Conservation (phyloP, 2,888 invertebrate species). For the Orthosia gothica region DNA sequence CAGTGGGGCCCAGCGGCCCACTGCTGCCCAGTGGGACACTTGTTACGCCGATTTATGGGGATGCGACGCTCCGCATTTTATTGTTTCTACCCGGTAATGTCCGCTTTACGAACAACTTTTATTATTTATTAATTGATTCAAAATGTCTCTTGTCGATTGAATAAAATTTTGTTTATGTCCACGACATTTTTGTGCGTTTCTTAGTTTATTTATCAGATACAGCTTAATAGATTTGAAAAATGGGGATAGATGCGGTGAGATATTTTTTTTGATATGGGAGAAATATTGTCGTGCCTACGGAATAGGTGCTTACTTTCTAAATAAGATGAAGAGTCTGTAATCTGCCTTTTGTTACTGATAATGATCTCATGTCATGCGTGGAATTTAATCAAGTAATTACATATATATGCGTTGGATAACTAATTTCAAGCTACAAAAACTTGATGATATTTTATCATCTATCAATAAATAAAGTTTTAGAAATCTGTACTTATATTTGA, state of each 20-base stretch:
- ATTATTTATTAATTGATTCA: constrained; percentile 85
- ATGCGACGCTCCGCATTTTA: constrained; percentile 74
- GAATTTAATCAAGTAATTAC: constrained; percentile 55
- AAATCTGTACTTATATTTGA: background rate
- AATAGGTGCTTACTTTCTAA: constrained; percentile 56
- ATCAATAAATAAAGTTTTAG: background rate
- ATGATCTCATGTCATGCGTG: constrained; percentile 27
- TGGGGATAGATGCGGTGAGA: constrained; percentile 58
- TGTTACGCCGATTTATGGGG: constrained; percentile 80
- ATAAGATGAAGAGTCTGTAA: constrained; percentile 39
- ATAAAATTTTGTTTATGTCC: constrained; percentile 70
- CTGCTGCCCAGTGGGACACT: constrained; percentile 77
- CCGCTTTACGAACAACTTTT: constrained; percentile 73
- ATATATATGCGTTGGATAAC: constrained; percentile 12
- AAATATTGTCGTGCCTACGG: constrained; percentile 35
- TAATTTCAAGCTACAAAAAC: constrained; percentile 4
- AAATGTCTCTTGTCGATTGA: constrained; percentile 73
- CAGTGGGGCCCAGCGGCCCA: constrained; percentile 49
- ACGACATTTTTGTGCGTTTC: constrained; percentile 62
- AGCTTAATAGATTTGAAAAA: constrained; percentile 69
- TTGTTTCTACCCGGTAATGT: constrained; percentile 74
- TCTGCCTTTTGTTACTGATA: constrained; percentile 52
- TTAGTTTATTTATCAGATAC: constrained; percentile 66
- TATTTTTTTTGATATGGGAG: constrained; percentile 44
- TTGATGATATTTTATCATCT: background rate